These are phyloP conservation scores for Argopecten irradians DNA, from an alignment of 1,140 invertebrate species.

Conservation along the genomic window DNA sequence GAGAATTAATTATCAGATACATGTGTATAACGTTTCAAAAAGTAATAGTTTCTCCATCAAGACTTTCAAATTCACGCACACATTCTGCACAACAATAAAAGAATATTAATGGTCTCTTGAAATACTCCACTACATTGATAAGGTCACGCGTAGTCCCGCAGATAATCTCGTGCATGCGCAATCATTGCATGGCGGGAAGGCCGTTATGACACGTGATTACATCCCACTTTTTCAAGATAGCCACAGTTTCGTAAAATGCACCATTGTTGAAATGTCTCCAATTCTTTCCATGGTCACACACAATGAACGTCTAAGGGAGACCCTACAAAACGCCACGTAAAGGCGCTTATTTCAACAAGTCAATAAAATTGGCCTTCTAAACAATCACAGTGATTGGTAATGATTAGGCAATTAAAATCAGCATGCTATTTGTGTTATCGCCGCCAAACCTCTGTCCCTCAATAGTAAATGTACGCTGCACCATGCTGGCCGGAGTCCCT, in stretches of 20 bases:
- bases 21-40: background rate
- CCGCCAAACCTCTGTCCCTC: background rate
- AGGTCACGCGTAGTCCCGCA: constrained; percentile 19
- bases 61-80: constrained; percentile 2
- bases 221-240: background rate
- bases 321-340: background rate
- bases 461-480: background rate
- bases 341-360: constrained; percentile 22
- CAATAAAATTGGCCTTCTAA: background rate
- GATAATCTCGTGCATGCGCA: constrained; percentile 14
- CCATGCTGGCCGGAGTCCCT: background rate
- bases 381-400: constrained; percentile 21
- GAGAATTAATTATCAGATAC: background rate
- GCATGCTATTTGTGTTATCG: background rate
- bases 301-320: background rate
- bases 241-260: constrained; percentile 6
- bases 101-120: constrained; percentile 9
- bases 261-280: background rate
- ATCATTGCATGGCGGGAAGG: background rate
- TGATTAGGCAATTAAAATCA: constrained; percentile 23
- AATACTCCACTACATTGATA: constrained; percentile 1
- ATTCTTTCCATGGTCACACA: background rate
- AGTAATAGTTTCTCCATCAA: background rate
- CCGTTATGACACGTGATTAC: constrained; percentile 7
- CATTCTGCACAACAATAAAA: constrained; percentile 15